Percentiles rank a stretch among this genome's conserved stretches.
Conservation (phyloP, 2,113 vertebrate species). For the Cettia cetti region DNA sequence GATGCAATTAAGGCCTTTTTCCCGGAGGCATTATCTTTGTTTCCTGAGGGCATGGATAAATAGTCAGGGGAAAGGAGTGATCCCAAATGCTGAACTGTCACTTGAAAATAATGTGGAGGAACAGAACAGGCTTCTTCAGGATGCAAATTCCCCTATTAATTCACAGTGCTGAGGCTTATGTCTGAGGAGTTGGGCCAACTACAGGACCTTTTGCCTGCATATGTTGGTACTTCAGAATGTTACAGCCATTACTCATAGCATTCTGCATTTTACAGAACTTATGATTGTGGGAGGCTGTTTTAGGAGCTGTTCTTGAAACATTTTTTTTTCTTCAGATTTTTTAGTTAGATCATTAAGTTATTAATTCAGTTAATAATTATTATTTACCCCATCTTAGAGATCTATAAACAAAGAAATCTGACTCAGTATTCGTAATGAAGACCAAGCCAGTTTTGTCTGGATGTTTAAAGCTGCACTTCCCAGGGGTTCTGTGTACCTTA, state of each 20-base stretch:
- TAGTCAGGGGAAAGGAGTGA: neutral
- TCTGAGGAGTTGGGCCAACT: neutral
- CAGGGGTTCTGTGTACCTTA: neutral
- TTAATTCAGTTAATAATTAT: too few species aligned
- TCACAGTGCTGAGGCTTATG: accelerated
- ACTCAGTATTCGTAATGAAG: neutral
- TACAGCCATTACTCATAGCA: neutral
- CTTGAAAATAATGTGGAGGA: neutral
- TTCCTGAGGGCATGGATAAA: neutral
- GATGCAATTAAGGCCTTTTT: neutral
- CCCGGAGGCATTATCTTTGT: neutral
- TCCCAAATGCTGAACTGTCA: neutral
- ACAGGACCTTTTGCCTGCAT: neutral
- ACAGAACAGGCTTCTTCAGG: neutral
- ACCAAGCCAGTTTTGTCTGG: neutral
- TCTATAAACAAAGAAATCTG: neutral
- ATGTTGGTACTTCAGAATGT: accelerated
- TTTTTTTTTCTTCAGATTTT: neutral
- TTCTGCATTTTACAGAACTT: neutral
- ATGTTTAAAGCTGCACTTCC: neutral
- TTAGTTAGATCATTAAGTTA: neutral
- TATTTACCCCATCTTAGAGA: neutral
- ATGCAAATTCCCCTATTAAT: neutral
- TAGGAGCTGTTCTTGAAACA: neutral
- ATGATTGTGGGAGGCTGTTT: neutral